A percentile compares a stretch with the other conserved stretches of the same genome.
Conservation (phyloP, 2,888 invertebrate genomes). For the Ornithoptera priamus region DNA sequence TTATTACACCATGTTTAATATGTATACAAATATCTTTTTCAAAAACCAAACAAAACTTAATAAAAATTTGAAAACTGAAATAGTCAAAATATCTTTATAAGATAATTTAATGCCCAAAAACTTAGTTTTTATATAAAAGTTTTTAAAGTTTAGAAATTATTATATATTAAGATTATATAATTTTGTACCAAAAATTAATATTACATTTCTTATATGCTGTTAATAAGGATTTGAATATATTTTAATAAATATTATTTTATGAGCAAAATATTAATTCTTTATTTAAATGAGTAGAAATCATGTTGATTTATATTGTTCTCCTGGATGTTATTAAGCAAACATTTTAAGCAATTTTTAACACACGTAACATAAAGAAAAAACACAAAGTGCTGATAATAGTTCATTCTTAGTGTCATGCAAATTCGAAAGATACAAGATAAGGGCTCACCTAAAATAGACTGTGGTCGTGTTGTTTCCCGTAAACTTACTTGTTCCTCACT, state of each 20-base stretch:
- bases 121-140: no score
- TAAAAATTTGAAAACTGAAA: no score
- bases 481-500: conserved; percentile 52
- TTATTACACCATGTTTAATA: no score
- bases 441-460: conserved; percentile 72
- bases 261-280: not conserved
- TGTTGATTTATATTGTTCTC: not conserved
- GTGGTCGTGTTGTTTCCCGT: conserved; percentile 60
- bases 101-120: no score
- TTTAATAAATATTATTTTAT: not conserved
- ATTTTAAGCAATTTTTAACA: conserved; percentile 9
- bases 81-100: no score
- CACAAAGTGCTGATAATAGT: conserved; percentile 6
- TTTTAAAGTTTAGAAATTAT: no score
- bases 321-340: not conserved
- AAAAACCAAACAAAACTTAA: no score
- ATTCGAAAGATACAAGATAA: conserved; percentile 27
- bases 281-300: not conserved
- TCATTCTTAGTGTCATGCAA: conserved; percentile 14
- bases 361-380: conserved; percentile 17
- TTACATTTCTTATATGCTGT: not conserved
- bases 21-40: no score
- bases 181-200: no score
- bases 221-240: not conserved
- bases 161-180: no score